Conservation (phyloP, 2,888 invertebrate species). For the Eledone cirrhosa region DNA sequence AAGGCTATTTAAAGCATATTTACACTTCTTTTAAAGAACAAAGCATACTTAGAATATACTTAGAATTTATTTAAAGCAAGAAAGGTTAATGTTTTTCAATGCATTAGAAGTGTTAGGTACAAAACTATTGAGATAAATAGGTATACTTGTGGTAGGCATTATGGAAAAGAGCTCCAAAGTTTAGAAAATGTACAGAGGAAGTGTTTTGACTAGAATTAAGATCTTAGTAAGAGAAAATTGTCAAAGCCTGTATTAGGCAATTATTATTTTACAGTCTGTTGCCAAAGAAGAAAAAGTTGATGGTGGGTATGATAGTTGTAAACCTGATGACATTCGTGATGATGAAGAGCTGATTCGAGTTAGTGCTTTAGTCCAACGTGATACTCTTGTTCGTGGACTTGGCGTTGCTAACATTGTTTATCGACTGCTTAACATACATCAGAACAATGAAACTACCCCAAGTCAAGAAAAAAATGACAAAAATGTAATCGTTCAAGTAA, state of each 20-base stretch:
- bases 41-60: too few relatives aligned
- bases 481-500: not conserved
- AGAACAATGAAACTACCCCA: slow-evolving; percentile 54
- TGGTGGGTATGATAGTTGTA: slow-evolving; percentile 59
- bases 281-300: slow-evolving; percentile 27
- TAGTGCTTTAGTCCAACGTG: slow-evolving; percentile 64
- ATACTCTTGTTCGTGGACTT: slow-evolving; percentile 65
- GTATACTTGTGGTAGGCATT: too few relatives aligned
- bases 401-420: slow-evolving; percentile 66
- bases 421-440: slow-evolving; percentile 63
- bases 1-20: too few relatives aligned
- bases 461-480: slow-evolving; percentile 47
- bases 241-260: slow-evolving; percentile 1
- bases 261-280: not conserved
- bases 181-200: not conserved
- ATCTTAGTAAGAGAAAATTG: not conserved
- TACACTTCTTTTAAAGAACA: too few relatives aligned
- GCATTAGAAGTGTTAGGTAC: too few relatives aligned
- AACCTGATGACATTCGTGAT: slow-evolving; percentile 64
- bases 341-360: slow-evolving; percentile 66
- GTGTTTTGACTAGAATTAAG: not conserved
- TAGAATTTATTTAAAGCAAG: too few relatives aligned
- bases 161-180: too few relatives aligned
- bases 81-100: too few relatives aligned
- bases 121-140: too few relatives aligned